Conservation (phyloP, 2,888 invertebrate species). For the Cosmia pyralina region DNA sequence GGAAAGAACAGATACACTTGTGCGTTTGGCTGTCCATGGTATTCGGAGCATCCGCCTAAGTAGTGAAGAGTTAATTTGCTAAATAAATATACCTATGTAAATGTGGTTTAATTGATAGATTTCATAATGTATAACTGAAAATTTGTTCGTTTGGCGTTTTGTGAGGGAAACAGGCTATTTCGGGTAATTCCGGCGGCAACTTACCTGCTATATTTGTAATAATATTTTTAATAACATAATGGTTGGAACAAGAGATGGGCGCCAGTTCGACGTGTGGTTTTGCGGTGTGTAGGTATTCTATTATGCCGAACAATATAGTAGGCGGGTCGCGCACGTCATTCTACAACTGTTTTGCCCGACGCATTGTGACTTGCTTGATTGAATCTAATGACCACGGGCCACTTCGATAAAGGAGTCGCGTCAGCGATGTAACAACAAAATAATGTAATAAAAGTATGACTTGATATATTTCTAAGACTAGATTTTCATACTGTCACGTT, state of each 20-base stretch:
- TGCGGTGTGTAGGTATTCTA: conserved; percentile 54
- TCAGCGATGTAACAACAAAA: conserved; percentile 10
- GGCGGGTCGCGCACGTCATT: conserved; percentile 79
- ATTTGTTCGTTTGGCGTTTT: neutral
- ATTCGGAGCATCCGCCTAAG: neutral
- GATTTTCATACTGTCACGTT: conserved; percentile 27
- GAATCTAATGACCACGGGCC: conserved; percentile 55
- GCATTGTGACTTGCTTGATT: conserved; percentile 66
- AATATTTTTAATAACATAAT: conserved; percentile 39
- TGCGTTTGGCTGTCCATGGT: too few relatives aligned
- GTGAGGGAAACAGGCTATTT: neutral
- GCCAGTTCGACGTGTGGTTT: conserved; percentile 60
- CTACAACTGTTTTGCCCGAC: conserved; percentile 63
- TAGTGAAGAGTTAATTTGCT: conserved; percentile 3
- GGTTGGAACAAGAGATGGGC: conserved; percentile 55
- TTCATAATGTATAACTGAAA: conserved; percentile 3
- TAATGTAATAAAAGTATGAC: conserved; percentile 24
- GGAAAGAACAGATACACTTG: too few relatives aligned
- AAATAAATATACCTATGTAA: too few relatives aligned
- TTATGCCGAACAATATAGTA: conserved; percentile 68
- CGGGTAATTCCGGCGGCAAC: neutral
- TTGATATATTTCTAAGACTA: conserved; percentile 40
- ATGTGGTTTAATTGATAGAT: neutral
- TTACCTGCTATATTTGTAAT: conserved; percentile 3
- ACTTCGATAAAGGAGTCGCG: conserved; percentile 48